Evolutionary conservation across 2,797 vertebrate species (phyloP).

Genomic region (Onychomys torridus): DNA sequence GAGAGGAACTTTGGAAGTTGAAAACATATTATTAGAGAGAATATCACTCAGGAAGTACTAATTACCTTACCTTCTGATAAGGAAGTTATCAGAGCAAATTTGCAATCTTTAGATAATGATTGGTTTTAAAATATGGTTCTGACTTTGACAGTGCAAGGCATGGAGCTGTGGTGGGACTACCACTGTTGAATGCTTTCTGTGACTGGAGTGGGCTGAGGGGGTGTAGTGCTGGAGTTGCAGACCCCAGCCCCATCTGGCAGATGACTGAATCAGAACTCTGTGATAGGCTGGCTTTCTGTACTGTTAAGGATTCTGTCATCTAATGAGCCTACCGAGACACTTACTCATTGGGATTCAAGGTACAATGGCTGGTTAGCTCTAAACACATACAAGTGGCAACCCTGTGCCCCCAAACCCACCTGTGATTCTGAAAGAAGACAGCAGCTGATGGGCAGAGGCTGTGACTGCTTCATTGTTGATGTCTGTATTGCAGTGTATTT

Average conservation of each 20-base stretch:
- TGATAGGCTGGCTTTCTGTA: constrained; percentile 8
- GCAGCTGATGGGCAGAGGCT: not conserved
- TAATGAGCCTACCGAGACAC: not conserved
- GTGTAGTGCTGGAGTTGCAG: not conserved
- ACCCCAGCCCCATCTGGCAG: not conserved
- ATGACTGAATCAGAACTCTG: constrained; percentile 6
- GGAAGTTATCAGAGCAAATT: not conserved
- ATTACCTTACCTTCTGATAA: not conserved
- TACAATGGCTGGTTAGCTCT: not conserved
- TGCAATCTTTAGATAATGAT: not conserved
- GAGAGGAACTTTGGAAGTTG: not conserved
- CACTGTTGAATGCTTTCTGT: not conserved
- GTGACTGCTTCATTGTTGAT: not conserved
- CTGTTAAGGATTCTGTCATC: not conserved
- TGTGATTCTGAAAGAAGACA: not conserved
- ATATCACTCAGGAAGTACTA: not conserved
- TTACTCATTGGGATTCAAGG: not conserved
- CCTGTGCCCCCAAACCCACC: not conserved
- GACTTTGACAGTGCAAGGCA: not conserved
- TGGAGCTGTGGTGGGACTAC: not conserved
- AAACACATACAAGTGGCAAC: not conserved
- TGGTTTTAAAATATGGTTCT: not conserved
- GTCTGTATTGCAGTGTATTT: not conserved
- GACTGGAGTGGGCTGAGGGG: not conserved
- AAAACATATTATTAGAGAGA: constrained; percentile 35